Conservation (phyloP, 2,888 invertebrate genomes). For the Meteorus cinctellus region DNA sequence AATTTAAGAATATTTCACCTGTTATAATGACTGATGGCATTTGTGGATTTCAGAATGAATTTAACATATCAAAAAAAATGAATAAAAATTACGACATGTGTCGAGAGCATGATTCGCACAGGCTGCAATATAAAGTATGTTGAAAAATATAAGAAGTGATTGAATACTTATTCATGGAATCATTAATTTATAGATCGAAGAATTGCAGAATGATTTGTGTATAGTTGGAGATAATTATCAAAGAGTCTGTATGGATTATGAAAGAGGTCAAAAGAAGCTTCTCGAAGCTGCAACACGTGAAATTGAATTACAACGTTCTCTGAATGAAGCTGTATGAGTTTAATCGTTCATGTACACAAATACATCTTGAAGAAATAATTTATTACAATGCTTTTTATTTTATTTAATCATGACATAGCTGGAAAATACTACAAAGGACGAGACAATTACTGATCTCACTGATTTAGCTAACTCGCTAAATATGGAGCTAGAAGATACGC, state of each 20-base stretch:
- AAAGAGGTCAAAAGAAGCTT: constrained; percentile 57
- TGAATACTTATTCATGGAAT: neutral
- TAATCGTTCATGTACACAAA: neutral
- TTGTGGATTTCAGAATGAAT: constrained; percentile 60
- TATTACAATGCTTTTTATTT: neutral
- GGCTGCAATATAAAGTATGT: neutral
- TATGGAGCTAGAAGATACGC: constrained; percentile 56
- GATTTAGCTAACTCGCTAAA: constrained; percentile 55
- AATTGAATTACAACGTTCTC: constrained; percentile 57
- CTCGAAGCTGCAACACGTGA: constrained; percentile 57
- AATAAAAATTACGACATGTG: constrained; percentile 49
- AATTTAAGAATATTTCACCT: neutral
- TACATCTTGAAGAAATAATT: neutral
- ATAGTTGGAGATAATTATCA: constrained; percentile 57
- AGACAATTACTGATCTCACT: constrained; percentile 44
- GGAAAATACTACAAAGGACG: constrained; percentile 53
- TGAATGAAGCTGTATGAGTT: constrained; percentile 45
- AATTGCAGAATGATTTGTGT: constrained; percentile 56
- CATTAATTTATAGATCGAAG: constrained; percentile 55
- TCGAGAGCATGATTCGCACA: neutral
- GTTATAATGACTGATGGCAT: constrained; percentile 10
- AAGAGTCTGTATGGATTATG: constrained; percentile 56
- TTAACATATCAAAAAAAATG: constrained; percentile 60
- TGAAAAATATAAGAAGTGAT: neutral
- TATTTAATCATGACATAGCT: constrained; percentile 57